These are phyloP conservation scores for Adelosebastes latens DNA, from an alignment of 2,797 vertebrate genomes.

Conservation along the genomic window DNA sequence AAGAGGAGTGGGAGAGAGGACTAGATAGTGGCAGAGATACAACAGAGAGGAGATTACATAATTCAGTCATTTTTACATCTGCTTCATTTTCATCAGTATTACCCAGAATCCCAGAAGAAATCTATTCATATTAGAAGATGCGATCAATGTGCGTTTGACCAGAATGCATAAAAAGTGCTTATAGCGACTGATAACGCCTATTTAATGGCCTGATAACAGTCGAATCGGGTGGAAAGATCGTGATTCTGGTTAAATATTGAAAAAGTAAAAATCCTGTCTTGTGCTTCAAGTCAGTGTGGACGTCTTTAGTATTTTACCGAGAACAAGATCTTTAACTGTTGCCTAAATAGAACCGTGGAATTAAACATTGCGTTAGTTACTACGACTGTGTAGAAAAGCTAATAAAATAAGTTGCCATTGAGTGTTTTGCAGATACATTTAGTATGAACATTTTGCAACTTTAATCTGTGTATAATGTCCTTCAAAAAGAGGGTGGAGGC, in stretches of 20 bases:
- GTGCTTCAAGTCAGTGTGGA: too few species aligned
- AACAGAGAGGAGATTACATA: background rate
- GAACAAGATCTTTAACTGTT: too few species aligned
- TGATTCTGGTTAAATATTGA: too few species aligned
- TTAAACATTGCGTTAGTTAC: too few species aligned
- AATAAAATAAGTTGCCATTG: background rate
- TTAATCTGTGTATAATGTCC: background rate
- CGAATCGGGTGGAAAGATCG: too few species aligned
- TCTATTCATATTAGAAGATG: constrained; percentile 3
- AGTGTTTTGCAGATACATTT: background rate
- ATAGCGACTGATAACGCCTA: too few species aligned
- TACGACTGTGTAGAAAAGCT: background rate
- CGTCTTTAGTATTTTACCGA: rapidly evolving
- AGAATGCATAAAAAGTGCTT: background rate
- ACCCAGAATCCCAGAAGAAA: constrained; percentile 33
- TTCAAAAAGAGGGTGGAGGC: background rate
- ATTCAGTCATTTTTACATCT: constrained; percentile 12
- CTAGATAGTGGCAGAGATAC: background rate
- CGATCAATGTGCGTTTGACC: constrained; percentile 19
- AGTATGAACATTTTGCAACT: background rate
- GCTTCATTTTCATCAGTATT: constrained; percentile 21
- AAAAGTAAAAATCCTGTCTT: too few species aligned
- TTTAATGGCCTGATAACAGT: too few species aligned
- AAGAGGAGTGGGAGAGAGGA: background rate
- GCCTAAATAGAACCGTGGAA: rapidly evolving